Percentiles rank a stretch among this genome's conserved stretches.
Evolutionary conservation across 2,888 invertebrate genomes (phyloP).

Genomic region (Tipula helvola): DNA sequence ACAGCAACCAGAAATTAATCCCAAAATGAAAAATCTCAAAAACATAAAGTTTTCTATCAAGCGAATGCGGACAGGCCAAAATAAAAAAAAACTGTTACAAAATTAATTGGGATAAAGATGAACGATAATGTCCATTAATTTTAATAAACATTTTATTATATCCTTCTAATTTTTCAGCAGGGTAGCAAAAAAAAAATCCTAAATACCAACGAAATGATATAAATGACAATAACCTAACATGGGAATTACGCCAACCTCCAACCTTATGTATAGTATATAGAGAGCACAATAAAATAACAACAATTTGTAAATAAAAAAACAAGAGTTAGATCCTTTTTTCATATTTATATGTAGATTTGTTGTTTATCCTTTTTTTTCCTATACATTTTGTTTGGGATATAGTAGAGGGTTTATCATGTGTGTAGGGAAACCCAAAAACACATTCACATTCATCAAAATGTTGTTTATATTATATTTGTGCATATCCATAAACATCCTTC

Average conservation of each 20-base stretch:
- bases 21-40: not conserved
- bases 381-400: not conserved
- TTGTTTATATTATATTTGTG: not conserved
- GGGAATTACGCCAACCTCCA: not conserved
- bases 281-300: not conserved
- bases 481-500: not conserved
- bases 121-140: not conserved
- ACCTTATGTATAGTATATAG: not conserved
- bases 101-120: not conserved
- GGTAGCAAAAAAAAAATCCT: not conserved
- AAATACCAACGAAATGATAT: not conserved
- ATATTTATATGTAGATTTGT: not conserved
- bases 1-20: not conserved
- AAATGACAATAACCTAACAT: not conserved
- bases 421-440: not conserved
- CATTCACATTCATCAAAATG: not conserved
- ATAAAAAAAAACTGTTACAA: not conserved
- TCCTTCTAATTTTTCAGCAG: not conserved
- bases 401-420: not conserved
- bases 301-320: not conserved
- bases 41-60: not conserved
- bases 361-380: not conserved
- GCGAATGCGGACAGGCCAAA: not conserved
- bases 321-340: not conserved
- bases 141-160: not conserved